A percentile compares a stretch with the other conserved stretches of the same genome.
phyloP scores from a whole-genome alignment of 2,888 invertebrate genomes.

The Cheiracanthium punctorium region DNA sequence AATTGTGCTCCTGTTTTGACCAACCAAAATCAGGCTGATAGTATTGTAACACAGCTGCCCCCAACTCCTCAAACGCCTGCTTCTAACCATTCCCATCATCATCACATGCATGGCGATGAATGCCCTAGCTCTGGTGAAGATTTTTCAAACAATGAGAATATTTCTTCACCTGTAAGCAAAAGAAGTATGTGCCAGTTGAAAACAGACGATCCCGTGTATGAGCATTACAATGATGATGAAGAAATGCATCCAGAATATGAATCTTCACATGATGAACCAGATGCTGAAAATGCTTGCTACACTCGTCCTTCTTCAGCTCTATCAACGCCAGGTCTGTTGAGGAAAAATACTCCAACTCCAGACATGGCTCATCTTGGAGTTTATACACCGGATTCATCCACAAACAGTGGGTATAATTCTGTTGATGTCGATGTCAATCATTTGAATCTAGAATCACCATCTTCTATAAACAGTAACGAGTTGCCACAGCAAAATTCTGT shows the following conservation, averaged over 20 bases:
- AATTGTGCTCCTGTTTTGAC: slow-evolving; percentile 16
- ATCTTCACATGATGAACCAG: slow-evolving; percentile 31
- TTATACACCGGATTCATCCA: slow-evolving; percentile 89
- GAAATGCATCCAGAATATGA: slow-evolving; percentile 50
- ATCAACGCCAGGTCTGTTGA: slow-evolving; percentile 34
- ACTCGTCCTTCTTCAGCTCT: slow-evolving; percentile 43
- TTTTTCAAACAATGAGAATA: slow-evolving; percentile 34
- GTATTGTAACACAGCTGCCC: slow-evolving; percentile 45
- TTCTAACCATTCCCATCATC: slow-evolving; percentile 57
- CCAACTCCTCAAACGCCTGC: slow-evolving; percentile 67
- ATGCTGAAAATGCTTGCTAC: slow-evolving; percentile 33
- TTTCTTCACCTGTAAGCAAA: slow-evolving; percentile 29
- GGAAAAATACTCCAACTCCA: slow-evolving; percentile 60
- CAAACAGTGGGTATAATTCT: slow-evolving; percentile 82
- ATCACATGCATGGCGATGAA: slow-evolving; percentile 33
- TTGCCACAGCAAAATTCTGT: slow-evolving; percentile 87
- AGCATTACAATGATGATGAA: slow-evolving; percentile 19
- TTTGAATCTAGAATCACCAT: slow-evolving; percentile 90
- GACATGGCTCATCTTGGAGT: slow-evolving; percentile 86
- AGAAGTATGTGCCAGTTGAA: slow-evolving; percentile 20
- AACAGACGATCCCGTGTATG: slow-evolving; percentile 10
- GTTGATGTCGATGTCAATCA: slow-evolving; percentile 89
- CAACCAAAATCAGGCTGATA: slow-evolving; percentile 26
- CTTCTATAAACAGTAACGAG: slow-evolving; percentile 88
- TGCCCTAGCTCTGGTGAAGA: slow-evolving; percentile 55